phyloP scores from a whole-genome alignment of 2,797 vertebrate genomes.

The Choloepus didactylus region DNA sequence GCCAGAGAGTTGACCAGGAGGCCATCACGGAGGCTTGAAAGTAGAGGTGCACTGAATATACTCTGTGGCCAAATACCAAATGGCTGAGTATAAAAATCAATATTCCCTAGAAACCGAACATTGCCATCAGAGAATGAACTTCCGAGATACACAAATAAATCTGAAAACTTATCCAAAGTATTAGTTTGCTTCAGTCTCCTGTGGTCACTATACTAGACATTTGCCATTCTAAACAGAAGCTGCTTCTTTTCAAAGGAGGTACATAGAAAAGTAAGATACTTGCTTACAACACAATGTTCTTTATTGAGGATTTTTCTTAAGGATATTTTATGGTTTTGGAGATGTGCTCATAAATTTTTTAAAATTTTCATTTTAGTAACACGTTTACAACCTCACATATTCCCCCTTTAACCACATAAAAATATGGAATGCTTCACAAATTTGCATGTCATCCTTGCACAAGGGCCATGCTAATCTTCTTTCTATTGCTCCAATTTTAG shows the following conservation, averaged over 20 bases:
- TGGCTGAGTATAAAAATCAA: background rate
- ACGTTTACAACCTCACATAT: too few relatives aligned
- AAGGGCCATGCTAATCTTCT: too few relatives aligned
- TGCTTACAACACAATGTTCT: slow-evolving; percentile 13
- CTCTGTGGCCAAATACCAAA: background rate
- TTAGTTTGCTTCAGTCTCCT: background rate
- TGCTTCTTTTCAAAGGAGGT: slow-evolving; percentile 30
- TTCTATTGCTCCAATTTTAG: too few relatives aligned
- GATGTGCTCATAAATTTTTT: background rate
- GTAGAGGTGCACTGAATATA: background rate
- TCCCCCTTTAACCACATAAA: too few relatives aligned
- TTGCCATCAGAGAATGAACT: background rate
- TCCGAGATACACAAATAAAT: background rate
- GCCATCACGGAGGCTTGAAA: background rate
- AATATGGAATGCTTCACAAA: too few relatives aligned
- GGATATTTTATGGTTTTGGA: background rate
- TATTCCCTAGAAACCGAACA: background rate
- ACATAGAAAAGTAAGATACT: background rate
- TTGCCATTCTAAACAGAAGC: background rate
- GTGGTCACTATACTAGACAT: background rate
- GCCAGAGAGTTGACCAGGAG: background rate
- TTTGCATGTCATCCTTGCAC: too few relatives aligned
- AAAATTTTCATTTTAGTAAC: too few relatives aligned
- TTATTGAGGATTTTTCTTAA: background rate
- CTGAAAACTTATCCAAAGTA: background rate